Evolutionary conservation across 2,797 vertebrate genomes (phyloP), one percentile per base, ranked within the genome.

Genomic region (Phylloscopus collybita): DNA sequence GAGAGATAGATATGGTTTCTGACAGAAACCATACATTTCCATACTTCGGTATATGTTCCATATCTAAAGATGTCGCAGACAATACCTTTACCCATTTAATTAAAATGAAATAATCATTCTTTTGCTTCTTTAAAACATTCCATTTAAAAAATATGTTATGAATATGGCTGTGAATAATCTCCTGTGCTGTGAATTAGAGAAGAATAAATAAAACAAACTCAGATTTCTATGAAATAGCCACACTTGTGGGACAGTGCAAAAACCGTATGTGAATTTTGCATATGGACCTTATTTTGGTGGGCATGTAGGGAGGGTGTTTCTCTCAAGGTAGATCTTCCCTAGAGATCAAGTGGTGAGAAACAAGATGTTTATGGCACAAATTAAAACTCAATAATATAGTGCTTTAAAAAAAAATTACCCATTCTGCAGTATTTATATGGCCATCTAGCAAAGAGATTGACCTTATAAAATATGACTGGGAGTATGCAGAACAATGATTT

Each of bases 11-110:
- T 13, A 40, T 40, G 13, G 40, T 5, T 74, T 71, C 16, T 60
- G 13, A 47, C 25, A 64, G 59, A 64, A 91, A 26, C 2, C 22
- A 44, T 84, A 26, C 0, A 2, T 60, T 76, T 75, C 9, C 25
- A 42, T 47, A 13, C 23, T 17, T 72, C 5, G 56, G 32, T 27
- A 16, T 50, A 27, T 0, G 0, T 70, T 67, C 19, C 36, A 67
- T 56, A 56, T 16, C 9, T 60, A 40, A 81, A 74, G 25, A 45
- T 22, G 3, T 67, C 25, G 22, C 49, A 78, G 47, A 25, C 9
- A 40, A 20, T 42, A 42, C 30, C 13, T 56, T 73, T 42, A 84
- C 30, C 32, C 7, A 42, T 66, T 81, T 69, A 2, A 50, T 79
- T 53, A 50, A 81, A 81, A 74, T 11, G 2, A 21, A 79, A 38